phyloP scores from a whole-genome alignment of 1,140 invertebrate species.

The Heliconius hermathena region DNA sequence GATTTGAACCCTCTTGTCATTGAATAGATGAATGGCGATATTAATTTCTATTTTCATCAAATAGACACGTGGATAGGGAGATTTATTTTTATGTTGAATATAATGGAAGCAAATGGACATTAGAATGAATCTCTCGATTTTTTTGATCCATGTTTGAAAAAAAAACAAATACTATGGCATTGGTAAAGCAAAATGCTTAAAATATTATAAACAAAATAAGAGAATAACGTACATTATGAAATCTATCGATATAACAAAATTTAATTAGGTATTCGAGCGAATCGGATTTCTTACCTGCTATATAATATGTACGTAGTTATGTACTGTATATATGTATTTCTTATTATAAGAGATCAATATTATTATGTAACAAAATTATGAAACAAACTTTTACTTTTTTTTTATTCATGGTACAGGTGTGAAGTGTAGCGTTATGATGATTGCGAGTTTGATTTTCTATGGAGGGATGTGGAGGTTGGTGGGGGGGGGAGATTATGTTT shows the following conservation, averaged over 20 bases:
- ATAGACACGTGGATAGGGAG: constrained; percentile 3
- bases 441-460: too few species aligned
- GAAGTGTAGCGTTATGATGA: neutral
- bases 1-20: neutral
- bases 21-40: neutral
- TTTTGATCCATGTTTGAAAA: too few species aligned
- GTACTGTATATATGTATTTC: neutral
- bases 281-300: neutral
- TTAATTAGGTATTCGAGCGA: neutral
- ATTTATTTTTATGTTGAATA: neutral
- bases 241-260: neutral
- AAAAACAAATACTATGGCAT: too few species aligned
- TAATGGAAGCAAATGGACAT: neutral
- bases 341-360: neutral
- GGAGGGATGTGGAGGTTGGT: too few species aligned
- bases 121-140: neutral
- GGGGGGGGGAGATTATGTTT: too few species aligned
- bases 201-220: neutral
- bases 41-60: neutral
- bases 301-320: neutral
- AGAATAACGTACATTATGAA: neutral
- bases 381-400: neutral
- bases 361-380: neutral
- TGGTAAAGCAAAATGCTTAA: too few species aligned
- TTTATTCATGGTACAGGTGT: neutral